Evolutionary conservation across 1,140 invertebrate species (phyloP), one percentile per base, ranked within the genome.

Genomic region (Prorops nasuta): DNA sequence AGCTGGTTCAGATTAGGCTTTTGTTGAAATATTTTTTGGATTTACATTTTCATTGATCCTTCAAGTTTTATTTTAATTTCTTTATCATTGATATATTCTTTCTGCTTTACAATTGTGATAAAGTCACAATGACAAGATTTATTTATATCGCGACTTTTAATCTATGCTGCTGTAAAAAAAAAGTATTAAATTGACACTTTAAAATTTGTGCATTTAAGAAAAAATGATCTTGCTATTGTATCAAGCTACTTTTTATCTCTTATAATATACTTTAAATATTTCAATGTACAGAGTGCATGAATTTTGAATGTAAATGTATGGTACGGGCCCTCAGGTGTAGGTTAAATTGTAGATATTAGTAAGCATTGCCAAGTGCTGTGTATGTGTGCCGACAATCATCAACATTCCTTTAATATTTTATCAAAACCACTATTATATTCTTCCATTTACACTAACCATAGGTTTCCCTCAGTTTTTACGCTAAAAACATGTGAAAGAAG

Each of bases 361-460:
- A 66, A 77, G 75, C 75, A 76, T 78, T 78, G 76, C 74, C 74
- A 77, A 76, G 74, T 76, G 75, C 72, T 78, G 69, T n/a, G n/a
- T 74, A 76, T 76, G 71, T 77, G 74, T 77, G 74, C 75, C 75
- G 73, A 77, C 76, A 77, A 76, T 78, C 72, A 77, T 72, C 69
- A 69, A 75, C 66, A 68, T 76, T 76, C 71, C 69, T 71, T 66
- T 58, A 65, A 69, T 70, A 72, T 57, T 62, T 49, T 41, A 65
- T 56, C 48, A 56, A 67, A 64, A 53, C 54, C 52, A 71, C 56
- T 56, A 68, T 61, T 71, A 58, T 57, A 49, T 65, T 68, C 58
- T 56, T 64, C 53, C n/a, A 43, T 56, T 54, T 46, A 49, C 54
- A 71, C 68, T 69, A 69, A 71, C 69, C 59, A 17, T 54, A 63